These are phyloP conservation scores for Nannobrachium achirus DNA, from an alignment of 2,113 vertebrate genomes.

Conservation along the genomic window DNA sequence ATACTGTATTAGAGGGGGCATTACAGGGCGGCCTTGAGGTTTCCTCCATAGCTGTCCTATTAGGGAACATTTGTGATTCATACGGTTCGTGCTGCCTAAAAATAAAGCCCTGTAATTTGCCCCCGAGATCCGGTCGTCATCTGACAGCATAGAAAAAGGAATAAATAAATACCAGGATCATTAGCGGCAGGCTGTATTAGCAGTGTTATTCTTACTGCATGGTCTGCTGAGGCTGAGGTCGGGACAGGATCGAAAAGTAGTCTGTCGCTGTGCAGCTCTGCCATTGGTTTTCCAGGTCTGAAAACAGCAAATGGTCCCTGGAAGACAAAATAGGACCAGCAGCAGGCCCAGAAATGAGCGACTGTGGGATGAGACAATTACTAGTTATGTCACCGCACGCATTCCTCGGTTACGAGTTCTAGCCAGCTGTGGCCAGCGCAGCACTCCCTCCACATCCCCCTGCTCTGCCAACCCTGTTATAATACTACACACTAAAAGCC, in stretches of 20 bases:
- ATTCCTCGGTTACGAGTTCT: conserved; percentile 74
- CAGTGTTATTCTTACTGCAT: conserved; percentile 61
- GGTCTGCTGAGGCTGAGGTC: conserved; percentile 53
- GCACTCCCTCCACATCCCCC: conserved; percentile 51
- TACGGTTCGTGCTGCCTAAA: conserved; percentile 42
- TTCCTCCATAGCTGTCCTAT: conserved; percentile 60
- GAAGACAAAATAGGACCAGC: conserved; percentile 57
- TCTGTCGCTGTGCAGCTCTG: conserved; percentile 35
- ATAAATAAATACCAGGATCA: conserved; percentile 59
- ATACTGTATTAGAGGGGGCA: conserved; percentile 38
- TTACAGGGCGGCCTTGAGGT: conserved; percentile 58
- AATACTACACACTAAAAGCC: conserved; percentile 30
- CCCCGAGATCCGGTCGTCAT: conserved; percentile 54
- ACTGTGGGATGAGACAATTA: conserved; percentile 77
- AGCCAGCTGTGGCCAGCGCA: conserved; percentile 69
- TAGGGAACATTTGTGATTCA: conserved; percentile 65
- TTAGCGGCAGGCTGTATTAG: conserved; percentile 65
- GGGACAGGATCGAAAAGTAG: conserved; percentile 40
- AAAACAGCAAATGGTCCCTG: conserved; percentile 57
- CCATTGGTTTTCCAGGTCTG: conserved; percentile 62
- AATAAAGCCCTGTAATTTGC: conserved; percentile 61
- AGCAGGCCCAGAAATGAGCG: conserved; percentile 61
- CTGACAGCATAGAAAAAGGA: conserved; percentile 42
- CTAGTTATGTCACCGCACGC: conserved; percentile 76
- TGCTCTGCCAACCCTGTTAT: conserved; percentile 34